phyloP scores from a whole-genome alignment of 2,888 invertebrate species.

The Matsumyia berberina region DNA sequence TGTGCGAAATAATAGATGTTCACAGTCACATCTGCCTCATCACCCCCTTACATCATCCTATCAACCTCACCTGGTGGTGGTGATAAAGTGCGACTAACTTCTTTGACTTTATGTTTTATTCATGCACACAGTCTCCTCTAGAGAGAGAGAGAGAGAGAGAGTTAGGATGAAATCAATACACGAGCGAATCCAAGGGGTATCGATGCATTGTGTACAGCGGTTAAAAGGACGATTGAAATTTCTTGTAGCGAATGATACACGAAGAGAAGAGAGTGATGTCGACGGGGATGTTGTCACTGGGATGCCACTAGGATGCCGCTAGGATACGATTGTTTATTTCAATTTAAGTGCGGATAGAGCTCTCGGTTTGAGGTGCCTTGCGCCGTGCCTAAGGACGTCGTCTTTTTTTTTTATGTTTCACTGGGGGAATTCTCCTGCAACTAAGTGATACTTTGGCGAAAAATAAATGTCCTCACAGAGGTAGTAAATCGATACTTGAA shows the following conservation, averaged over 20 bases:
- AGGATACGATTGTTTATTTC: constrained; percentile 51
- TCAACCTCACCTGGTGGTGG: constrained; percentile 60
- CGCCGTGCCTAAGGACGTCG: neutral
- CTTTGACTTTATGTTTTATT: constrained; percentile 68
- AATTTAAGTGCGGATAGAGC: constrained; percentile 28
- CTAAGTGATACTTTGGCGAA: constrained; percentile 53
- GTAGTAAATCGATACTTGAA: constrained; percentile 64
- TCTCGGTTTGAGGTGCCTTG: neutral
- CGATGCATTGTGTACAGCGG: neutral
- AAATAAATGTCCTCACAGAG: constrained; percentile 47
- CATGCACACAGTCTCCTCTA: constrained; percentile 28
- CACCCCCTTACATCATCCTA: constrained; percentile 47
- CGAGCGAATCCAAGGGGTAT: neutral
- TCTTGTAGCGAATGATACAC: constrained; percentile 7
- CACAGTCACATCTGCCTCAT: constrained; percentile 21
- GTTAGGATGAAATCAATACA: constrained; percentile 12
- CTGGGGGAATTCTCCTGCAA: constrained; percentile 20
- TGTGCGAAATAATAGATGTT: constrained; percentile 29
- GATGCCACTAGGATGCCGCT: too few relatives aligned
- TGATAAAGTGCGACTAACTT: constrained; percentile 57
- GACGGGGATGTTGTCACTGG: neutral
- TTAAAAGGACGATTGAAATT: constrained; percentile 19
- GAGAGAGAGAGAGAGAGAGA: neutral
- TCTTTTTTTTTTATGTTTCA: neutral
- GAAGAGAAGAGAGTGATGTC: constrained; percentile 10